Percentiles rank a stretch among this genome's conserved stretches.
phyloP scores from a whole-genome alignment of 1,140 invertebrate genomes.

The Bombus balteatus region DNA sequence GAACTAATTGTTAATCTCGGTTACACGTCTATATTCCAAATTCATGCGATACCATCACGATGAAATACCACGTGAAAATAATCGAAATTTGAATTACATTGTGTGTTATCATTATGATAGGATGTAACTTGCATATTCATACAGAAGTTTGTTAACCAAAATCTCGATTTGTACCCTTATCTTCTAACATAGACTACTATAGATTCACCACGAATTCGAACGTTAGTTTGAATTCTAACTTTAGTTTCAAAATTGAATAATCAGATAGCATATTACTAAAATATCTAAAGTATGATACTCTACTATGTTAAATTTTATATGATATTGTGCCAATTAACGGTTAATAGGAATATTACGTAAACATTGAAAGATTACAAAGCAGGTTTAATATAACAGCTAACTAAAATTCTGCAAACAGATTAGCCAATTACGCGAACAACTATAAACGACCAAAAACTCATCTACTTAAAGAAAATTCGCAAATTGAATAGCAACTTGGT shows the following conservation, averaged over 20 bases:
- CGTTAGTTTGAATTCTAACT: too few species aligned
- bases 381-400: not conserved
- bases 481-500: not conserved
- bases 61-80: not conserved
- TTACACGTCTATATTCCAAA: not conserved
- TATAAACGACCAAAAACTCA: not conserved
- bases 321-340: too few species aligned
- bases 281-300: too few species aligned
- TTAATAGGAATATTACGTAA: too few species aligned
- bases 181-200: not conserved
- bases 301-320: too few species aligned
- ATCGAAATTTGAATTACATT: not conserved
- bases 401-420: not conserved
- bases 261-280: too few species aligned
- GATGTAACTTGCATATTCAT: not conserved
- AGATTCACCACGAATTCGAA: too few species aligned
- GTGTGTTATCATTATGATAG: not conserved
- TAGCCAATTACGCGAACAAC: not conserved
- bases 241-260: too few species aligned
- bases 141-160: not conserved
- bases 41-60: not conserved
- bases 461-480: not conserved
- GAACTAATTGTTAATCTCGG: not conserved
- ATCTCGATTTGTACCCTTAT: not conserved
- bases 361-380: too few species aligned